Evolutionary conservation across 2,797 vertebrate genomes (phyloP), one percentile per base, ranked within the genome.

Genomic region (Bradypodion pumilum): DNA sequence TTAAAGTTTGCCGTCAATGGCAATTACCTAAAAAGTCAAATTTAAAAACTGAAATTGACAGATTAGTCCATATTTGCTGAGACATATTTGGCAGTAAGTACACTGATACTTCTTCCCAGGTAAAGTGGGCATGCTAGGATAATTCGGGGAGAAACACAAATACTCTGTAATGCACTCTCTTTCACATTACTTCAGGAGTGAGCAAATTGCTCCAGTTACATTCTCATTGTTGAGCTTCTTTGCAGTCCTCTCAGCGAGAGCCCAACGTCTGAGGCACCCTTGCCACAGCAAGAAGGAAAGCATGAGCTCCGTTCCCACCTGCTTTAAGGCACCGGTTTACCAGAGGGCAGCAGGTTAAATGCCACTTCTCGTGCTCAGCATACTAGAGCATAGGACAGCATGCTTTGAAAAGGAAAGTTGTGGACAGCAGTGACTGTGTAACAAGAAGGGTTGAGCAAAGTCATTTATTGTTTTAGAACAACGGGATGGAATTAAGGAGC

Each of bases 371-470:
- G 15, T 21, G 23, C 40, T 84, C 35, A 74, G 7, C 9, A 6
- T 42, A 25, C 10, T 66, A 60, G 72, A 16, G 60, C 27, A 7
- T 40, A 1, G 63, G 42, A 49, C 29, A 78, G 23, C n/a, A 62
- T 40, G 69, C 69, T 74, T 46, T 32, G 21, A 27, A 35, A 23
- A 21, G 19, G 1, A 10, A 2, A 40, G 40, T 2, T 32, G 7
- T 74, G 32, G 62, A 21, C 74, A 35, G 4, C 1, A 19, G 72
- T 25, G 27, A 83, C 7, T 16, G 0, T 8, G 25, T 6, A 87
- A 27, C 27, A 49, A 40, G 29, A 5, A 8, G 60, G 0, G 0
- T 0, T 0, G 13, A 42, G 4, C 73, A 78, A 29, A 12, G 19
- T 13, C 23, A 37, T 44, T 40, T 69, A 37, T 80, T 69, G 37